phyloP scores from a whole-genome alignment of 2,888 invertebrate genomes.

The Epistrophe grossulariae region DNA sequence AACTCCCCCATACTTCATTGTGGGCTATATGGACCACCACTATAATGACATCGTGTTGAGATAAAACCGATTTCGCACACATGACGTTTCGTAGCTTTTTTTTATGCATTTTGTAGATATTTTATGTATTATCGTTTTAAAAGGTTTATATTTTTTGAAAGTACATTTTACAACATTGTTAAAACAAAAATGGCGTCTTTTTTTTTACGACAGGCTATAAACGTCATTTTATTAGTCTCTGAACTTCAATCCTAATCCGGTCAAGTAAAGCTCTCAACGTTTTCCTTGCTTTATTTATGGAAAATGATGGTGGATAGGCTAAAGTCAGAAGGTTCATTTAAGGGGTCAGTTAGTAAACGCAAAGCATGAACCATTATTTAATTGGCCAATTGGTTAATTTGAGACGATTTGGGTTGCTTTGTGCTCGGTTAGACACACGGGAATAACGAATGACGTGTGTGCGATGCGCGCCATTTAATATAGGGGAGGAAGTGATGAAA shows the following conservation, averaged over 20 bases:
- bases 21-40: conserved; percentile 31
- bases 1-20: background rate
- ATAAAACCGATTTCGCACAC: conserved; percentile 46
- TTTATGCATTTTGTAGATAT: conserved; percentile 62
- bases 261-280: conserved; percentile 43
- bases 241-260: conserved; percentile 65
- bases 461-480: conserved; percentile 26
- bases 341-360: background rate
- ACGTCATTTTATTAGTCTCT: conserved; percentile 60
- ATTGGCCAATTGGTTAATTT: conserved; percentile 72
- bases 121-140: conserved; percentile 46
- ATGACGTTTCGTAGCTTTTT: background rate
- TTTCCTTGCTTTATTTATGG: conserved; percentile 15
- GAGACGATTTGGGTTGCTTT: conserved; percentile 46
- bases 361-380: conserved; percentile 49
- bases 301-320: conserved; percentile 16
- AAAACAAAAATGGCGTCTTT: conserved; percentile 16
- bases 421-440: conserved; percentile 17
- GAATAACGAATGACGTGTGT: conserved; percentile 42
- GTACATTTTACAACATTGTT: conserved; percentile 9
- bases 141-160: conserved; percentile 29
- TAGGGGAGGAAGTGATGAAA: conserved; percentile 48
- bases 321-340: conserved; percentile 6
- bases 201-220: conserved; percentile 63
- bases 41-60: conserved; percentile 56